Evolutionary conservation across 2,888 invertebrate species (phyloP).

Genomic region (Eupithecia pulchellata): DNA sequence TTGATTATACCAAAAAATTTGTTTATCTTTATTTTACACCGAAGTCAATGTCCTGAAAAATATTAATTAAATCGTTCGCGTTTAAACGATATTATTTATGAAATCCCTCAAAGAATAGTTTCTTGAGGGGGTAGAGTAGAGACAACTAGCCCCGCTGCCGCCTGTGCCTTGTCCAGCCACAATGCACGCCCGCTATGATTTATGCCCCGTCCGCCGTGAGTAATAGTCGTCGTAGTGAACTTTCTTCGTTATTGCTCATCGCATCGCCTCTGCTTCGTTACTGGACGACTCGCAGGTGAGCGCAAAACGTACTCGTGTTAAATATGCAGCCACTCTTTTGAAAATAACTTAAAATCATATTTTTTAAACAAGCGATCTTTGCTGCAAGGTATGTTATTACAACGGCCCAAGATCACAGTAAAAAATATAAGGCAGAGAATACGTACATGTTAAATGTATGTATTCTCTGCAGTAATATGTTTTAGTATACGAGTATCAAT

Average conservation of each 20-base stretch:
- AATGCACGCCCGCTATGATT: constrained; percentile 42
- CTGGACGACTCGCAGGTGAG: constrained; percentile 14
- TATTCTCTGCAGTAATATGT: background rate
- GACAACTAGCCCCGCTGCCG: constrained; percentile 10
- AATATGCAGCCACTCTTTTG: background rate
- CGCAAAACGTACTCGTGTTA: background rate
- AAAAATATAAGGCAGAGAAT: background rate
- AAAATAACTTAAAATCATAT: background rate
- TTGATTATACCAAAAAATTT: no score
- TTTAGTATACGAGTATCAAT: constrained; percentile 4
- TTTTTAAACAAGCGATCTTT: background rate
- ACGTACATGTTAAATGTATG: background rate
- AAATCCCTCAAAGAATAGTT: background rate
- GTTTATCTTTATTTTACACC: no score
- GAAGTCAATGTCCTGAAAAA: no score
- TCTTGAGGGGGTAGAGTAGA: background rate
- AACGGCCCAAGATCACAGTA: background rate
- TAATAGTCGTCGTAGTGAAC: constrained; percentile 45
- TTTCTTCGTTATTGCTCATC: constrained; percentile 46
- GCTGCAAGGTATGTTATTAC: background rate
- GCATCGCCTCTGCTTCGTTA: constrained; percentile 40
- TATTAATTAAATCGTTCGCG: no score
- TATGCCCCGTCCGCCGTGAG: constrained; percentile 45
- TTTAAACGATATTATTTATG: no score
- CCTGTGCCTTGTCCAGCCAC: background rate